Percentiles rank a stretch among this genome's conserved stretches.
Evolutionary conservation across 2,113 vertebrate species (phyloP).

Genomic region (Puntigrus tetrazona): DNA sequence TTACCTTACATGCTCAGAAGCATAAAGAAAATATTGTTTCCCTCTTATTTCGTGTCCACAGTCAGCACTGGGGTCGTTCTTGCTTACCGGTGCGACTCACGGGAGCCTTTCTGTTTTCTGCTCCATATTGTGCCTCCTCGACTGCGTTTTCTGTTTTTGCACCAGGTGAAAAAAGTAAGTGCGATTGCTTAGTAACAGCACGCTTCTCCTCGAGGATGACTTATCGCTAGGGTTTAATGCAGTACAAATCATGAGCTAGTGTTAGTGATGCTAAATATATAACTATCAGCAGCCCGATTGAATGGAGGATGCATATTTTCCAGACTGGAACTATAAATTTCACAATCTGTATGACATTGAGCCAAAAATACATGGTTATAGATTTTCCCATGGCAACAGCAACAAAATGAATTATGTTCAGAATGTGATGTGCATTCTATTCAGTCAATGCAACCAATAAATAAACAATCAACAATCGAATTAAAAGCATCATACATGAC

Average conservation of each 20-base stretch:
- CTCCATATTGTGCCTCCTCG: not conserved
- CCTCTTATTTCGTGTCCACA: not conserved
- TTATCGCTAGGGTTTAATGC: not conserved
- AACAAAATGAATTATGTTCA: not conserved
- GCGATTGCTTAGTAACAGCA: not conserved
- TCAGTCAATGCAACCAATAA: not conserved
- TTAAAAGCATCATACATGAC: not conserved
- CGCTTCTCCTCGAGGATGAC: not conserved
- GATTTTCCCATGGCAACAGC: not conserved
- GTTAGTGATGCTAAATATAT: not conserved
- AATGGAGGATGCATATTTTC: not conserved
- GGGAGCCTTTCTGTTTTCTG: not conserved
- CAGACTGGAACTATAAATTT: not conserved
- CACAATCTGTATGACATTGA: not conserved
- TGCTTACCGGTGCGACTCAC: not conserved
- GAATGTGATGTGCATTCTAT: not conserved
- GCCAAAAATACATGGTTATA: not conserved
- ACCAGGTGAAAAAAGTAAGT: not conserved
- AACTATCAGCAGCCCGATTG: not conserved
- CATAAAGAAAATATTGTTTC: not conserved
- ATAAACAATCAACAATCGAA: not conserved
- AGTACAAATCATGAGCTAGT: not conserved
- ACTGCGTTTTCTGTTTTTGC: not conserved
- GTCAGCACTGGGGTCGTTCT: not conserved
- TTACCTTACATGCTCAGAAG: conserved; percentile 26